Evolutionary conservation across 2,113 vertebrate genomes (phyloP).

Genomic region (Spheniscus mendiculus): DNA sequence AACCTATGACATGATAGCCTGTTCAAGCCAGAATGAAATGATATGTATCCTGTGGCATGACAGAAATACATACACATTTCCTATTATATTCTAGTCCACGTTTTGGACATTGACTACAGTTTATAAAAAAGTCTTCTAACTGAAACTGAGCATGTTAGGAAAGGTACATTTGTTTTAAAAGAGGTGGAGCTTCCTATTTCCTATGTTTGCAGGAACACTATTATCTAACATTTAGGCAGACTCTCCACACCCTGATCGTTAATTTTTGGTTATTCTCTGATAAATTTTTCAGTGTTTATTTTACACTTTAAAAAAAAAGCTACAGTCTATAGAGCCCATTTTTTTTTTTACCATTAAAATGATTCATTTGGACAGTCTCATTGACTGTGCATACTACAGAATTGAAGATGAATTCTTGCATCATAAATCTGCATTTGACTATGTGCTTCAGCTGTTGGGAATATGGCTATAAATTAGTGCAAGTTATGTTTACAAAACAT

Average conservation of each 20-base stretch:
- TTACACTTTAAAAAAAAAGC: neutral
- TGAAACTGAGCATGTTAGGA: neutral
- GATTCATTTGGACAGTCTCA: neutral
- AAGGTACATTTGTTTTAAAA: neutral
- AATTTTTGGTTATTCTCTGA: neutral
- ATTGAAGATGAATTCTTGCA: neutral
- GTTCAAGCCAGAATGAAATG: neutral
- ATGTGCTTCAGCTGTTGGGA: neutral
- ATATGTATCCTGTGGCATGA: neutral
- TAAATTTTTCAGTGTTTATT: neutral
- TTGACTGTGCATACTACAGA: neutral
- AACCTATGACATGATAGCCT: neutral
- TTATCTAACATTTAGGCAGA: neutral
- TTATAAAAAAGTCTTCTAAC: neutral
- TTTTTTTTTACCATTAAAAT: neutral
- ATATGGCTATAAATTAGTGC: neutral
- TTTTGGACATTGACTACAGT: neutral
- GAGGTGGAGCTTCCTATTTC: neutral
- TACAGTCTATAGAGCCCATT: neutral
- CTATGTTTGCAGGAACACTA: neutral
- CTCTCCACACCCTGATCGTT: neutral
- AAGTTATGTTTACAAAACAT: neutral
- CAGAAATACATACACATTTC: neutral
- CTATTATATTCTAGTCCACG: neutral
- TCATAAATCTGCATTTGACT: neutral